phyloP scores from a whole-genome alignment of 2,797 vertebrate genomes.

The Ceryle rudis region DNA sequence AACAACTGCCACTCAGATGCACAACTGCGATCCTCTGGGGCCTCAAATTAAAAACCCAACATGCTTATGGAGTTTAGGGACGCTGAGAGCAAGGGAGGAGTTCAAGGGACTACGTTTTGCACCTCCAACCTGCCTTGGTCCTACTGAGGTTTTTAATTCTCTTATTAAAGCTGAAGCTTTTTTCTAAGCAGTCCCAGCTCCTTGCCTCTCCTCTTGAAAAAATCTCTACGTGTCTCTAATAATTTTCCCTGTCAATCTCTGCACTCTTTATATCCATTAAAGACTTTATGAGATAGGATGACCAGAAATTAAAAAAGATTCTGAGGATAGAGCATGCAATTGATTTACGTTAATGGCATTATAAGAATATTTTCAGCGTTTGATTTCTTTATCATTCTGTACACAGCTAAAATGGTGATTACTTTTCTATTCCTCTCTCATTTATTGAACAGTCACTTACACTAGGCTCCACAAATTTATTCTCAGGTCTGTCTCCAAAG shows the following conservation, averaged over 20 bases:
- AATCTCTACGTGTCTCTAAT: slow-evolving; percentile 11
- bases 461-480: not conserved
- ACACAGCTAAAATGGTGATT: slow-evolving; percentile 54
- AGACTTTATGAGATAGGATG: slow-evolving; percentile 51
- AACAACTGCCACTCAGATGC: not conserved
- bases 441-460: not conserved
- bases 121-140: not conserved
- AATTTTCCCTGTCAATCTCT: slow-evolving; percentile 30
- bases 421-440: slow-evolving; percentile 17
- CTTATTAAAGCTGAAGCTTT: not conserved
- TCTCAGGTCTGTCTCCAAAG: slow-evolving; percentile 27
- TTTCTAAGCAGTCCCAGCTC: not conserved
- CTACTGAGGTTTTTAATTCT: not conserved
- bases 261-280: slow-evolving; percentile 40
- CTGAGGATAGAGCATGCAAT: not conserved
- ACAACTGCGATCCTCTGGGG: not conserved
- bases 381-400: slow-evolving; percentile 59
- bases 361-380: slow-evolving; percentile 58
- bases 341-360: slow-evolving; percentile 60
- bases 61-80: not conserved
- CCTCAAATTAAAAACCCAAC: not conserved
- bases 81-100: not conserved
- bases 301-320: slow-evolving; percentile 59
- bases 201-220: not conserved
- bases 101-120: accelerated